These are phyloP conservation scores for Potamilus streckersoni DNA, from an alignment of 1,140 invertebrate species.

Conservation along the genomic window DNA sequence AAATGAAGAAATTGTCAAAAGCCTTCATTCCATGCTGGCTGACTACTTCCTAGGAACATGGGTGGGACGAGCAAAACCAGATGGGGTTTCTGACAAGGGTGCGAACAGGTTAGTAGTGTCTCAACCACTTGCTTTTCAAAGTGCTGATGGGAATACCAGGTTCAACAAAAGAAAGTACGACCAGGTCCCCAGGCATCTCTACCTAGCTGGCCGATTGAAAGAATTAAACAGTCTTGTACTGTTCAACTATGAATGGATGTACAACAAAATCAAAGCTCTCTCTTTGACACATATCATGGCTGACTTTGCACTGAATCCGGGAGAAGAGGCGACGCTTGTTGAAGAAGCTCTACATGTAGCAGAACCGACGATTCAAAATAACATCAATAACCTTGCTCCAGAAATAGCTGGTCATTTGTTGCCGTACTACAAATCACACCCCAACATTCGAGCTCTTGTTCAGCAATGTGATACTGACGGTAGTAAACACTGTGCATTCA, in stretches of 20 bases:
- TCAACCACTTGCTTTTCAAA: slow-evolving; percentile 56
- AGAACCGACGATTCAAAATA: slow-evolving; percentile 44
- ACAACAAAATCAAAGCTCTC: slow-evolving; percentile 62
- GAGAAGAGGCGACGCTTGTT: slow-evolving; percentile 52
- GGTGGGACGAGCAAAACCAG: slow-evolving; percentile 46
- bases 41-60: slow-evolving; percentile 63
- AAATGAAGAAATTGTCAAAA: slow-evolving; percentile 24
- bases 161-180: slow-evolving; percentile 63
- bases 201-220: slow-evolving; percentile 46
- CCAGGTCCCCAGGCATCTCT: slow-evolving; percentile 60
- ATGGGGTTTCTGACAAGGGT: slow-evolving; percentile 16
- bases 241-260: slow-evolving; percentile 65
- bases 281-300: slow-evolving; percentile 58
- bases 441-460: slow-evolving; percentile 57
- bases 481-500: slow-evolving; percentile 54
- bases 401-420: slow-evolving; percentile 58
- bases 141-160: slow-evolving; percentile 20
- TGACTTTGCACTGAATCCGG: slow-evolving; percentile 57
- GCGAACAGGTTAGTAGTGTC: slow-evolving; percentile 49
- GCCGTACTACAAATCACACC: slow-evolving; percentile 55
- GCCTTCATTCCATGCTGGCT: slow-evolving; percentile 55
- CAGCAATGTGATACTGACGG: slow-evolving; percentile 59
- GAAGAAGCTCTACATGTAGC: slow-evolving; percentile 53
- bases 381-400: slow-evolving; percentile 57
- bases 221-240: slow-evolving; percentile 59